Evolutionary conservation across 2,113 vertebrate genomes (phyloP).

Genomic region (Chaetodon trifascialis): DNA sequence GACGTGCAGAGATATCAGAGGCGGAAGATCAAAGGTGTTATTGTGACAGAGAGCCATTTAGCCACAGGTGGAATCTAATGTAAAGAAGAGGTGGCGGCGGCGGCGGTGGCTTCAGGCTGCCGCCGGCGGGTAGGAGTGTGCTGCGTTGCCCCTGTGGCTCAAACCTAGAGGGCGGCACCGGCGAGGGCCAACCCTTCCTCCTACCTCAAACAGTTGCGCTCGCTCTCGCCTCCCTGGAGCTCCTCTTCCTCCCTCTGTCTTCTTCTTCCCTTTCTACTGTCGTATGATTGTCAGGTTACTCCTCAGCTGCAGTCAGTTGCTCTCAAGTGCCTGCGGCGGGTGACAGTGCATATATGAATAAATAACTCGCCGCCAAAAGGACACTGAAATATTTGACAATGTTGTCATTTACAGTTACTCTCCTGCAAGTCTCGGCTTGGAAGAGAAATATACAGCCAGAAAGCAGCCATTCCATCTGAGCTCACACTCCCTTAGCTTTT

Average conservation of each 20-base stretch:
- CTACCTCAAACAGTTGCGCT: conserved; percentile 40
- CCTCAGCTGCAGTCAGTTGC: conserved; percentile 73
- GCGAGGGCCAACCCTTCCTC: conserved; percentile 8
- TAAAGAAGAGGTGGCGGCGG: neutral
- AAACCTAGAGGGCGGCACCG: conserved; percentile 34
- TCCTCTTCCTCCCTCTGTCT: conserved; percentile 49
- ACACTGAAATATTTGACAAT: conserved; percentile 74
- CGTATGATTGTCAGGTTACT: conserved; percentile 76
- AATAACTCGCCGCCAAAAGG: conserved; percentile 71
- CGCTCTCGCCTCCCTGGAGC: conserved; percentile 28
- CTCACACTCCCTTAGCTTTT: conserved; percentile 6
- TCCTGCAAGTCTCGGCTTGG: conserved; percentile 45
- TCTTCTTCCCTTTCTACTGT: conserved; percentile 56
- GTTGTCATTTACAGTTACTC: conserved; percentile 75
- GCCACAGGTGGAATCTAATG: conserved; percentile 35
- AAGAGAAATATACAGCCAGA: conserved; percentile 18
- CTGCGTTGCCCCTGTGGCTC: conserved; percentile 21
- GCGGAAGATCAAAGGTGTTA: conserved; percentile 33
- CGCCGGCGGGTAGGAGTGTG: neutral
- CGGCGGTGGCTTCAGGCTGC: neutral
- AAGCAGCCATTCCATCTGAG: conserved; percentile 38
- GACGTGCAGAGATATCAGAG: conserved; percentile 2
- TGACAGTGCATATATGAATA: conserved; percentile 81
- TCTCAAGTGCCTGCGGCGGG: conserved; percentile 72
- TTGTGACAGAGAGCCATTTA: conserved; percentile 37